These are phyloP conservation scores for Cantharis rufa DNA, from an alignment of 2,888 invertebrate species.

Conservation along the genomic window DNA sequence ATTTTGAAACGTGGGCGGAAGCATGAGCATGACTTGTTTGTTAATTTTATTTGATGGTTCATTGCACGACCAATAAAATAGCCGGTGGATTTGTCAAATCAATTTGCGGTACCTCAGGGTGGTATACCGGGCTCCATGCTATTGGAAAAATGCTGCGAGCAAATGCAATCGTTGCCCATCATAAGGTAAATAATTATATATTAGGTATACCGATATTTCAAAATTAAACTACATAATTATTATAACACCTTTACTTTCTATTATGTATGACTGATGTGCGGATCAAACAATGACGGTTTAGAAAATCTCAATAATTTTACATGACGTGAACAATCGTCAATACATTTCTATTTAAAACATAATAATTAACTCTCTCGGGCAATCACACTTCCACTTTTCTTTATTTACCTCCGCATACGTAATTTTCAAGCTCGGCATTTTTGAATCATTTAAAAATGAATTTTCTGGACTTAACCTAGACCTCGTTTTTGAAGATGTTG, in stretches of 20 bases:
- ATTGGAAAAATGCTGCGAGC: background rate
- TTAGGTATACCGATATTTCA: background rate
- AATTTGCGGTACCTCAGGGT: background rate
- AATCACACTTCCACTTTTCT: background rate
- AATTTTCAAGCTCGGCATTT: background rate
- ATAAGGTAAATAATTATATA: background rate
- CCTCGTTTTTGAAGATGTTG: background rate
- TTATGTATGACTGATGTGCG: background rate
- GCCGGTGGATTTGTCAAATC: background rate
- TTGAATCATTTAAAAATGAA: background rate
- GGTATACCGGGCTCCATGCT: background rate
- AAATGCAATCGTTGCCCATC: background rate
- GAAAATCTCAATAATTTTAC: background rate
- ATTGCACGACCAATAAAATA: slow-evolving; percentile 8
- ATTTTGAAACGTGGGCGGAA: slow-evolving; percentile 19
- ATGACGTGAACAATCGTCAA: background rate
- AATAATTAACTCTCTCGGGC: background rate
- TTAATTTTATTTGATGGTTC: slow-evolving; percentile 7
- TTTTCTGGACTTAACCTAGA: background rate
- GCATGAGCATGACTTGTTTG: slow-evolving; percentile 8
- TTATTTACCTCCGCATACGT: background rate
- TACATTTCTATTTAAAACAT: background rate
- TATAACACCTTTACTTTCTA: background rate
- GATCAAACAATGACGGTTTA: background rate
- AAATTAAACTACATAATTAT: background rate